These are phyloP conservation scores for Remorina albescens DNA, from an alignment of 2,797 vertebrate genomes.

Conservation along the genomic window DNA sequence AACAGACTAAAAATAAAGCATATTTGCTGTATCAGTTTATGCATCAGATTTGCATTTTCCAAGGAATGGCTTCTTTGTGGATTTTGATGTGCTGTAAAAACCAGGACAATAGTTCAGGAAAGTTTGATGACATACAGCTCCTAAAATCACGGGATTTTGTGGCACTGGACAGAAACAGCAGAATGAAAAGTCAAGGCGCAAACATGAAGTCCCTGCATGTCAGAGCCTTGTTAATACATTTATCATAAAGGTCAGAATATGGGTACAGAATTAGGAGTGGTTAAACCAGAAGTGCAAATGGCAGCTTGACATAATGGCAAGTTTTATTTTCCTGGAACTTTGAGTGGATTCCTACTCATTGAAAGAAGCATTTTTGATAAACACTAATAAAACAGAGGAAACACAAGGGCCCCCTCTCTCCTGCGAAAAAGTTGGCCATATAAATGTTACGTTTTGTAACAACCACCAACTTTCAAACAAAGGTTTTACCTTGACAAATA, in stretches of 20 bases:
- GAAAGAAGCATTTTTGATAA: neutral
- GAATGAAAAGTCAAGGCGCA: no score
- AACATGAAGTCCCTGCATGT: neutral
- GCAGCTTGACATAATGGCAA: no score
- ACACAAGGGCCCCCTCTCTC: neutral
- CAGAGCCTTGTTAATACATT: neutral
- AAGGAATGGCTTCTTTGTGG: no score
- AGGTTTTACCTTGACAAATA: neutral
- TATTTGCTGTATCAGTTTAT: no score
- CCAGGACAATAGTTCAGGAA: no score
- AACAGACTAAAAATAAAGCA: no score
- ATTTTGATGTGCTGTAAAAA: no score
- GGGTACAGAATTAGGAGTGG: neutral
- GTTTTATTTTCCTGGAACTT: neutral
- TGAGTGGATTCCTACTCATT: neutral
- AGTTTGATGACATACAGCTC: no score
- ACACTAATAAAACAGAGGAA: slow-evolving; percentile 2
- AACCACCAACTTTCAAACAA: neutral
- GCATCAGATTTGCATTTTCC: no score
- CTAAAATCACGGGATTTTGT: no score
- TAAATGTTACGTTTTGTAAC: neutral
- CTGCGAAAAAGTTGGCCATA: neutral
- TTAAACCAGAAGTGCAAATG: neutral
- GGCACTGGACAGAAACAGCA: no score
- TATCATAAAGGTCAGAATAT: neutral